phyloP scores from a whole-genome alignment of 2,888 invertebrate species.

The Neoaliturus tenellus region DNA sequence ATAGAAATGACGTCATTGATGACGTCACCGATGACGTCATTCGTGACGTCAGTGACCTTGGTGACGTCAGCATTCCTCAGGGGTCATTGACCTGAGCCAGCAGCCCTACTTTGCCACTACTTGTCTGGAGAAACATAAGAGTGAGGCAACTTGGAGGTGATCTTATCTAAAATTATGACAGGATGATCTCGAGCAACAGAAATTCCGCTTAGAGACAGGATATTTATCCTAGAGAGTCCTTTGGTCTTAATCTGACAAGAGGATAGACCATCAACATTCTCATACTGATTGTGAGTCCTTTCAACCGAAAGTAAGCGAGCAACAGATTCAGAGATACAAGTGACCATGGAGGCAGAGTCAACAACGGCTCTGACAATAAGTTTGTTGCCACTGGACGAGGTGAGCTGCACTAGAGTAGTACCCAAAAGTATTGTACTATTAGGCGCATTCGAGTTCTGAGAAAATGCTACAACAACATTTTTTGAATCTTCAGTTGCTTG shows the following conservation, averaged over 20 bases:
- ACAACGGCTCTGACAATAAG: constrained; percentile 13
- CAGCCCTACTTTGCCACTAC: too few species aligned
- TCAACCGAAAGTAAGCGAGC: neutral
- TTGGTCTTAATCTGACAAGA: neutral
- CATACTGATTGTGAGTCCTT: neutral
- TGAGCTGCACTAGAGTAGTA: constrained; percentile 1
- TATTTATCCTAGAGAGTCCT: neutral
- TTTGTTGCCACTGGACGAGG: neutral
- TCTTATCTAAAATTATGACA: neutral
- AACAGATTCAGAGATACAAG: neutral
- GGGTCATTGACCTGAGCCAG: too few species aligned
- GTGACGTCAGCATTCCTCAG: too few species aligned
- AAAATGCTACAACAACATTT: neutral
- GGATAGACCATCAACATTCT: neutral
- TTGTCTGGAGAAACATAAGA: neutral
- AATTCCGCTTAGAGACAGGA: neutral
- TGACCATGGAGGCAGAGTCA: constrained; percentile 7
- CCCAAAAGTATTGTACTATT: neutral
- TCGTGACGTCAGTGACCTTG: too few species aligned
- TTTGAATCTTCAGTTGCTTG: neutral
- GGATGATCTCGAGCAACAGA: neutral
- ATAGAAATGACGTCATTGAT: too few species aligned
- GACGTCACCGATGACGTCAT: too few species aligned
- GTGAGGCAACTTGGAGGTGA: neutral
- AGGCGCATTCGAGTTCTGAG: neutral